Percentiles rank a stretch among this genome's conserved stretches.
Evolutionary conservation across 2,113 vertebrate genomes (phyloP).

Genomic region (Ovis aries): DNA sequence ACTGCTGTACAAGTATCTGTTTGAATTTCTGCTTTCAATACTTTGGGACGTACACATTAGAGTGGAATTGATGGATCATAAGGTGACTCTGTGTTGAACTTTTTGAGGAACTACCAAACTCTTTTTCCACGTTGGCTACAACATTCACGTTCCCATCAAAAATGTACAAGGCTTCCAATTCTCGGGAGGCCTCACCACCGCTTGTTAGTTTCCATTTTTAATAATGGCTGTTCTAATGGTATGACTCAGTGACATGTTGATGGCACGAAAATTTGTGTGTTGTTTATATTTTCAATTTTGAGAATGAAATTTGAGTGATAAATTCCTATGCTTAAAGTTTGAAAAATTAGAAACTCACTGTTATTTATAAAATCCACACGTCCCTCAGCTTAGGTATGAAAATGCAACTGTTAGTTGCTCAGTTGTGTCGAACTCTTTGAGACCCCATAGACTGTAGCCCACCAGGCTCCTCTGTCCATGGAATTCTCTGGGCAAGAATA

Average conservation of each 20-base stretch:
- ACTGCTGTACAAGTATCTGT: background rate
- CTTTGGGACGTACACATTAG: background rate
- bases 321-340: background rate
- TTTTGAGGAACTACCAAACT: background rate
- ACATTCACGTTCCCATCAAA: background rate
- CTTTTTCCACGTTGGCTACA: background rate
- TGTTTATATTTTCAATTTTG: background rate
- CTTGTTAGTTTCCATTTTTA: background rate
- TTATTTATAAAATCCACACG: background rate
- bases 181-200: background rate
- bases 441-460: background rate
- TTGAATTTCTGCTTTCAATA: background rate
- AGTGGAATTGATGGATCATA: background rate
- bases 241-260: background rate
- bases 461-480: background rate
- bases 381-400: background rate
- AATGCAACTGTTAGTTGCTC: background rate
- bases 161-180: background rate
- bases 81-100: background rate
- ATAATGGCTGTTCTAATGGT: background rate
- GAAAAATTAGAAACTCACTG: background rate
- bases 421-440: background rate
- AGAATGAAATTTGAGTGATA: conserved; percentile 21
- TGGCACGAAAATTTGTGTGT: background rate
- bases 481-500: background rate